Evolutionary conservation across 2,888 invertebrate species (phyloP), one percentile per base, ranked within the genome.

Genomic region (Iselma pallidipennis): DNA sequence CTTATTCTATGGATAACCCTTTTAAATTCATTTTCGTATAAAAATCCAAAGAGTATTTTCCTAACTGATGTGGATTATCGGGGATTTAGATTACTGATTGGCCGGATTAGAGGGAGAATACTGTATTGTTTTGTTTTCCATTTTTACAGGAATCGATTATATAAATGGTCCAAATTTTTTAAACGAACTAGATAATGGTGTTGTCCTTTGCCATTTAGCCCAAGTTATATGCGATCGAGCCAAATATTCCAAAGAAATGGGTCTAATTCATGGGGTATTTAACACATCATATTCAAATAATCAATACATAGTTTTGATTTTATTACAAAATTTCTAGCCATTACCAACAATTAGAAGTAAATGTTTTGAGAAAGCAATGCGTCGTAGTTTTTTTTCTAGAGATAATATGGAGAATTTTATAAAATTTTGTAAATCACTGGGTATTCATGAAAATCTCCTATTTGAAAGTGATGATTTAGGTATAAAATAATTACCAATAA

Each of bases 391-490:
- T 85, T 95, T 93, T 82, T 93, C 94, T 0, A 80, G 95, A 48
- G 95, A 95, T 82, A 95, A 95, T 82, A 91, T 92, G 73, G 93
- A 93, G 76, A 94, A 94, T 82, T 95, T 95, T 81, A 89, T 95
- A 71, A 89, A 89, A 65, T 95, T 95, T 85, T 94, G 94, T 78
- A 86, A 91, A 59, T 88, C 91, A 55, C 86, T 93, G 55, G 94
- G 94, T 49, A 92, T 95, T 31, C 93, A 93, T 74, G 91, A 93
- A 80, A 94, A 94, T 81, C 85, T 94, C 59, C 85, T 95, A 49
- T 95, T 95, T 79, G 95, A 95, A 83, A 94, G 94, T 74, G 94
- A 95, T 78, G 94, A 94, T 79, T 85, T 95, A 71, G 94, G 94
- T 94, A 81, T 80, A 81, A 73, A 49, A 45, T 19, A n/a, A n/a